These are phyloP conservation scores for Zosterops pallidus DNA, from an alignment of 2,113 vertebrate genomes.

Conservation along the genomic window DNA sequence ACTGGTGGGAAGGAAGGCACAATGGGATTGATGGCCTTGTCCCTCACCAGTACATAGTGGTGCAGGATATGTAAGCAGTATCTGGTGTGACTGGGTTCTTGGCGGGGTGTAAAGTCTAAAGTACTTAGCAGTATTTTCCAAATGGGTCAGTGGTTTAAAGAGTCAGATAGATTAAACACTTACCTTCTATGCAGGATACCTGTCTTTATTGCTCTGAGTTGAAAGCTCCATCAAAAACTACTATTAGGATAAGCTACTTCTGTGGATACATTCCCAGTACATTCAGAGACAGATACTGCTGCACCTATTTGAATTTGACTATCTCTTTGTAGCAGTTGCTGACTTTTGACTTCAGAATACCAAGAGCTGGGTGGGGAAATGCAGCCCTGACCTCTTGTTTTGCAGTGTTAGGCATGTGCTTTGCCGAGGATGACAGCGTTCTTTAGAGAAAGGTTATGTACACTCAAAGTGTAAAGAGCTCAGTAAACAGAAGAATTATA, in stretches of 20 bases:
- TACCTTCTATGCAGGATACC: background rate
- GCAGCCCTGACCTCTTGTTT: background rate
- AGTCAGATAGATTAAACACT: background rate
- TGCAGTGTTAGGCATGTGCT: background rate
- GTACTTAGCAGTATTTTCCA: background rate
- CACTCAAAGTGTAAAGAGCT: background rate
- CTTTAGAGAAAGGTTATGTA: background rate
- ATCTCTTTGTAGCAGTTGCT: background rate
- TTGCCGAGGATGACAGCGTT: background rate
- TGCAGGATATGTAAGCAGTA: slow-evolving; percentile 94
- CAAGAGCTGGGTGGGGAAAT: background rate
- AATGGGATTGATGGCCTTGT: slow-evolving; percentile 96
- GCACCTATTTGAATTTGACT: background rate
- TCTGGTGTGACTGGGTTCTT: background rate
- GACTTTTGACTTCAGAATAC: background rate
- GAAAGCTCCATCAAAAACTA: background rate
- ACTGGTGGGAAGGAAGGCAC: slow-evolving; percentile 99
- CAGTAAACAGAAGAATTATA: background rate
- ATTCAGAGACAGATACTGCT: background rate
- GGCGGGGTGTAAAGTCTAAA: background rate
- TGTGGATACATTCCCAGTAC: background rate
- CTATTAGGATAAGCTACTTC: background rate
- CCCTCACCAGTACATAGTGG: slow-evolving; percentile 98
- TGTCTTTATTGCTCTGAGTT: background rate
- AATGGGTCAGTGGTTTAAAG: background rate